phyloP scores from a whole-genome alignment of 2,888 invertebrate species.

The Dynastes maya region DNA sequence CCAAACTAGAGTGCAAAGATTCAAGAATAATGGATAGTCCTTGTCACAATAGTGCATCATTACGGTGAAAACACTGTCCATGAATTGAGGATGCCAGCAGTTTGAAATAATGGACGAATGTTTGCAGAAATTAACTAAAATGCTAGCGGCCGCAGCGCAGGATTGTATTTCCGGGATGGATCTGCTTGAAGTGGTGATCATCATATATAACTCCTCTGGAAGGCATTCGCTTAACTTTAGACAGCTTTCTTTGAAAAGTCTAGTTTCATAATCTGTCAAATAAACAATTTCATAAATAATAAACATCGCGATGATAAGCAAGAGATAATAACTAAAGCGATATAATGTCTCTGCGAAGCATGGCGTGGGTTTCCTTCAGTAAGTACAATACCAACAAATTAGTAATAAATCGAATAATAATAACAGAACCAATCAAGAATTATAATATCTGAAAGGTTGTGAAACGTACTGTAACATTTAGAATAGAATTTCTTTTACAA shows the following conservation, averaged over 20 bases:
- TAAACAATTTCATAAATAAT: not conserved
- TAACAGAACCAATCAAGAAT: no score
- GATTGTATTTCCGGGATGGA: slow-evolving; percentile 77
- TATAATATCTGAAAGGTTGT: no score
- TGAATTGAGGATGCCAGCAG: slow-evolving; percentile 76
- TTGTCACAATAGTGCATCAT: slow-evolving; percentile 80
- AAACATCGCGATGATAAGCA: no score
- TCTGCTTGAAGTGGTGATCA: slow-evolving; percentile 71
- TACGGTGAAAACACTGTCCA: slow-evolving; percentile 76
- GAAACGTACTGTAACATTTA: no score
- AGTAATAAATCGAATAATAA: no score
- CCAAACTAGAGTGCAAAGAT: slow-evolving; percentile 79
- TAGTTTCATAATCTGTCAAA: slow-evolving; percentile 68
- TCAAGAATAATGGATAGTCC: slow-evolving; percentile 77
- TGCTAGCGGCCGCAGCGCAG: slow-evolving; percentile 72
- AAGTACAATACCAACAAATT: no score
- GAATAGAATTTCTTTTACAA: no score
- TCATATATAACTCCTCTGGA: slow-evolving; percentile 67
- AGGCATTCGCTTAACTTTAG: slow-evolving; percentile 64
- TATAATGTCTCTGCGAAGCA: no score
- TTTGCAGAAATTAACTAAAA: slow-evolving; percentile 80
- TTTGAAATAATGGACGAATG: slow-evolving; percentile 75
- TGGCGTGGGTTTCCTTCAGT: no score
- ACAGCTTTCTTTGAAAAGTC: slow-evolving; percentile 66
- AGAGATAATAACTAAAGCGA: no score